phyloP scores from a whole-genome alignment of 1,140 invertebrate species.

The Lepidurus packardi region DNA sequence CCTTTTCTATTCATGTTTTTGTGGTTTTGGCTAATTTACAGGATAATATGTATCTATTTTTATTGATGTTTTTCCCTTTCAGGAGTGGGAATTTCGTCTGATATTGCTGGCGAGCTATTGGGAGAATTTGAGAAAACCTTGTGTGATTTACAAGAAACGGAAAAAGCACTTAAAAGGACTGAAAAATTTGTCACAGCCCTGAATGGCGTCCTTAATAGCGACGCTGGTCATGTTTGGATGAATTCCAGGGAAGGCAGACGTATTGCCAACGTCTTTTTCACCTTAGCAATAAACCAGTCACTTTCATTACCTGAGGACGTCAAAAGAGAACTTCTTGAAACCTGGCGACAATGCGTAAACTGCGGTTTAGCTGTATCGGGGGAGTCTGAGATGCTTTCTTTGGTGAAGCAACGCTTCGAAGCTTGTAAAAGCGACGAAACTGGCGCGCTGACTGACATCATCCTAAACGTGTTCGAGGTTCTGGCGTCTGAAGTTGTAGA shows the following conservation, averaged over 20 bases:
- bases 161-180: background rate
- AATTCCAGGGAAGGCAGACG: background rate
- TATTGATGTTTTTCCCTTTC: background rate
- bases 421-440: background rate
- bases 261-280: background rate
- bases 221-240: background rate
- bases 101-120: background rate
- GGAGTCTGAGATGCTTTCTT: background rate
- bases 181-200: background rate
- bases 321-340: constrained; percentile 14
- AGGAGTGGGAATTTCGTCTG: constrained; percentile 11
- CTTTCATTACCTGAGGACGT: background rate
- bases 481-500: background rate
- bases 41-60: background rate
- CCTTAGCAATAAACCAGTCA: background rate
- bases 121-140: background rate
- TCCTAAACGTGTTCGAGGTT: background rate
- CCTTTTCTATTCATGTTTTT: background rate
- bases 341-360: constrained; percentile 15
- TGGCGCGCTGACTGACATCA: background rate
- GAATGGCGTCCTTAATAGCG: background rate
- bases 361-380: background rate
- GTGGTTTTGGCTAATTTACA: background rate
- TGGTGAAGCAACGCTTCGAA: background rate
- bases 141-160: background rate